Evolutionary conservation across 2,113 vertebrate genomes (phyloP).

Genomic region (Haemorhous mexicanus): DNA sequence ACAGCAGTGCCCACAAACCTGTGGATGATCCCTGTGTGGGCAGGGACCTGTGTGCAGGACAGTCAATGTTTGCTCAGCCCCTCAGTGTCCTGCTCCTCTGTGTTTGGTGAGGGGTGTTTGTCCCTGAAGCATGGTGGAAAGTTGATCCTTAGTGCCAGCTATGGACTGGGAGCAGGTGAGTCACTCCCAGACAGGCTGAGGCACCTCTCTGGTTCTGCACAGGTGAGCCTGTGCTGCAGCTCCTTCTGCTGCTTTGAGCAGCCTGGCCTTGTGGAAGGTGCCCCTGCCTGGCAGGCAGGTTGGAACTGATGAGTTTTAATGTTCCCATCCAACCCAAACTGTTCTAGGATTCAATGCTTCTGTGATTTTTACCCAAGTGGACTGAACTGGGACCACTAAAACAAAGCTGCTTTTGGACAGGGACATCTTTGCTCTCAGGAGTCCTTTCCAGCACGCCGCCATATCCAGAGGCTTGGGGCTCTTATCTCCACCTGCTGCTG

Average conservation of each 20-base stretch:
- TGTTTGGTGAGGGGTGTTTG: not conserved
- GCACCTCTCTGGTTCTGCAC: not conserved
- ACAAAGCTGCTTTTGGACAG: not conserved
- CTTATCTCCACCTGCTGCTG: not conserved
- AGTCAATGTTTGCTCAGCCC: not conserved
- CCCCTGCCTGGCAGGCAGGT: not conserved
- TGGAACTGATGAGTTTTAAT: not conserved
- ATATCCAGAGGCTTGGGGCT: not conserved
- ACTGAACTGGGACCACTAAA: not conserved
- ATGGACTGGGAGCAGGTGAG: accelerated
- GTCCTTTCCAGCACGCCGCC: not conserved
- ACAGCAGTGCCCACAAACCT: not conserved
- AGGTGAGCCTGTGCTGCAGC: not conserved
- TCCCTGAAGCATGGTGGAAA: not conserved
- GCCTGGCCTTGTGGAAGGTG: not conserved
- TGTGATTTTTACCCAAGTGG: not conserved
- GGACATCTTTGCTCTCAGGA: not conserved
- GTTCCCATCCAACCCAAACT: not conserved
- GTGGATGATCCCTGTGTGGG: accelerated
- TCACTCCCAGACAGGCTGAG: not conserved
- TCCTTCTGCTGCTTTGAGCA: not conserved
- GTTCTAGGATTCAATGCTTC: not conserved
- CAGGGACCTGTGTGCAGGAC: not conserved
- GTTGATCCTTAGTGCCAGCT: not conserved
- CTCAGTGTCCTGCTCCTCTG: not conserved